Conservation (phyloP, 1,140 invertebrate species). For the Carposina sasakii region DNA sequence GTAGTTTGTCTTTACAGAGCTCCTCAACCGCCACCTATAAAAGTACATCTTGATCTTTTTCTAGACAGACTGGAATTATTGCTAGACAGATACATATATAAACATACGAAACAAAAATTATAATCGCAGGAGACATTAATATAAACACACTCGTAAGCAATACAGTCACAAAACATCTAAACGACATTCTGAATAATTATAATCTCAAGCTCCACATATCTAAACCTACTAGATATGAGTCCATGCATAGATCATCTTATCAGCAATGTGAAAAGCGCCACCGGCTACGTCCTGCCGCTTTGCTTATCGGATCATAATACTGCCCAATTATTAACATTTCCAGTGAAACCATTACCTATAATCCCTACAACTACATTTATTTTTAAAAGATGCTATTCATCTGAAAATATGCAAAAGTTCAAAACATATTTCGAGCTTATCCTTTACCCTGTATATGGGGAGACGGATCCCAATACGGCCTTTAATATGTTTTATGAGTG, state of each 20-base stretch:
- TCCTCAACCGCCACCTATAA: no score
- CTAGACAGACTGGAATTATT: background rate
- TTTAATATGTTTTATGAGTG: background rate
- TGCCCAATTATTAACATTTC: background rate
- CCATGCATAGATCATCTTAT: slow-evolving; percentile 4
- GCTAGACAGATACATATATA: background rate
- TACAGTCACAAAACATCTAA: background rate
- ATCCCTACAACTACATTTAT: background rate
- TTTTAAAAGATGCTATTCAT: background rate
- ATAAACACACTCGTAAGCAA: background rate
- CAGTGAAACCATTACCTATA: background rate
- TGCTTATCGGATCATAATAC: slow-evolving; percentile 5
- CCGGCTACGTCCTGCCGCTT: background rate
- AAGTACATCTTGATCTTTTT: background rate
- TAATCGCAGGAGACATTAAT: slow-evolving; percentile 1
- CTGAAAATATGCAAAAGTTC: slow-evolving; percentile 1
- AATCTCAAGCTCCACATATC: background rate
- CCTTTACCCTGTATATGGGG: background rate
- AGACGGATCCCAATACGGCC: background rate
- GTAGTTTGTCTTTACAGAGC: slow-evolving; percentile 2
- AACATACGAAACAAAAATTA: background rate
- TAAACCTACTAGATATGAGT: background rate
- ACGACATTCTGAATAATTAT: background rate
- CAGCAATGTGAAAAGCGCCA: slow-evolving; percentile 6
- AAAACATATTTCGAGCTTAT: background rate